Base-by-base conservation (phyloP, 2,113 vertebrate genomes). In the Gila orcuttii region DNA sequence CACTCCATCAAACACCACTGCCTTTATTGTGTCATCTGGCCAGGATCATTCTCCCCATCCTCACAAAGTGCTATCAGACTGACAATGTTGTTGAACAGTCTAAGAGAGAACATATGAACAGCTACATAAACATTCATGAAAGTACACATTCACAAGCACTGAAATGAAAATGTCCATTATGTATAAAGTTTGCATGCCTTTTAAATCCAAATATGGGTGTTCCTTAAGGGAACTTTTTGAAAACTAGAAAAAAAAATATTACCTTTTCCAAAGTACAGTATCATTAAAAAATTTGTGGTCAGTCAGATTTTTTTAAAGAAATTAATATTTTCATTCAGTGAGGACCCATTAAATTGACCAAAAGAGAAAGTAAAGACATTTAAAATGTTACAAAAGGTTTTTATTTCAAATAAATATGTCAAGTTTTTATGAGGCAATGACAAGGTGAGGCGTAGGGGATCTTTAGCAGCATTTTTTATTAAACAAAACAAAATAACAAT, bases 21-120 rank as follows among this genome's bases (percentile, higher is more conserved):
- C 76, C 59, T 85, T 90, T 88, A 88, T 45, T 73, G 73, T 60
- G 80, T 89, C 86, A 73, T 86, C 89, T 90, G 90, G 85, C 73
- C 86, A 85, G 83, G 78, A 90, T 88, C 88, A 89, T 68, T 33
- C 33, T 55, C 50, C 86, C 85, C 36, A 78, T 5, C 21, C 8
- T 75, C 80, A 50, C 36, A 88, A 13, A 81, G 45, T 39, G 21
- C 31, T 52, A 57, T 82, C 79, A 59, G 19, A 66, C 31, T 55
- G 50, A 66, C 71, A 55, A 57, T 9, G 28, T 31, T 71, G 68
- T 15, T 76, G 57, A 81, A 74, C 57, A 76, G 85, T 69, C 75
- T 74, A 39, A 81, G 11, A 25, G 31, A 64, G 42, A 6, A 42
- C 66, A 79, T 47, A 47, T 68, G 25, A 74, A 39, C 42, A 36